Percentiles rank a stretch among this genome's conserved stretches.
Conservation (phyloP, 2,113 vertebrate genomes). For the Triplophysa siluroides region DNA sequence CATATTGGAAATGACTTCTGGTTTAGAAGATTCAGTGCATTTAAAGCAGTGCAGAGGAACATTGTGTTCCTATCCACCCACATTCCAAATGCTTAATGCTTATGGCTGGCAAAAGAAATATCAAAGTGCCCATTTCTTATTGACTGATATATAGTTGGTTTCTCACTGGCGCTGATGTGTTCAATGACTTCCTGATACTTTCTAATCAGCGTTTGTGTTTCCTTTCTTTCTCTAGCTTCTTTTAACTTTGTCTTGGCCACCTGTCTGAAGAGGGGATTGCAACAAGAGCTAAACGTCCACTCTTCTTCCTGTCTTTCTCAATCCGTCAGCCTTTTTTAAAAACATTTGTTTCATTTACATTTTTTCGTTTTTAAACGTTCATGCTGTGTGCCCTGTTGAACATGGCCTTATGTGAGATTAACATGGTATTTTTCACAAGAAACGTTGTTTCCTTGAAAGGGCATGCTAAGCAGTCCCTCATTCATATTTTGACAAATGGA, state of each 20-base stretch:
- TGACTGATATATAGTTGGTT: slow-evolving; percentile 14
- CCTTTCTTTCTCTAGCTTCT: slow-evolving; percentile 90
- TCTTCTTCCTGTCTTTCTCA: slow-evolving; percentile 67
- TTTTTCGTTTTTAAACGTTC: slow-evolving; percentile 35
- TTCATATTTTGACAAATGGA: slow-evolving; percentile 60
- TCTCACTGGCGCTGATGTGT: slow-evolving; percentile 31
- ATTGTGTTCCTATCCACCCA: slow-evolving; percentile 15
- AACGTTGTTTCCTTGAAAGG: slow-evolving; percentile 52
- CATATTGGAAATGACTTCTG: background rate
- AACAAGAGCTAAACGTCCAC: slow-evolving; percentile 85
- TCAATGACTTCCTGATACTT: slow-evolving; percentile 49
- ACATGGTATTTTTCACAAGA: slow-evolving; percentile 69
- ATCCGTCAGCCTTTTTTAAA: slow-evolving; percentile 62
- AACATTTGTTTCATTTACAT: slow-evolving; percentile 4
- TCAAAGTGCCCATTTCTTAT: slow-evolving; percentile 9
- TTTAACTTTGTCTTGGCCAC: slow-evolving; percentile 92
- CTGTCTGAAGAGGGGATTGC: slow-evolving; percentile 92
- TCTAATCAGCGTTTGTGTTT: slow-evolving; percentile 72
- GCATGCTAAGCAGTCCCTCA: slow-evolving; percentile 58
- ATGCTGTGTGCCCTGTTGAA: slow-evolving; percentile 66
- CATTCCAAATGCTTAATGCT: slow-evolving; percentile 7
- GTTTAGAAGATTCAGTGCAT: background rate
- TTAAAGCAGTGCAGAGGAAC: slow-evolving; percentile 4
- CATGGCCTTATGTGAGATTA: slow-evolving; percentile 71
- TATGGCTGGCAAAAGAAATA: slow-evolving; percentile 27